Conservation (phyloP, 2,888 invertebrate species). For the Torymus auratus region DNA sequence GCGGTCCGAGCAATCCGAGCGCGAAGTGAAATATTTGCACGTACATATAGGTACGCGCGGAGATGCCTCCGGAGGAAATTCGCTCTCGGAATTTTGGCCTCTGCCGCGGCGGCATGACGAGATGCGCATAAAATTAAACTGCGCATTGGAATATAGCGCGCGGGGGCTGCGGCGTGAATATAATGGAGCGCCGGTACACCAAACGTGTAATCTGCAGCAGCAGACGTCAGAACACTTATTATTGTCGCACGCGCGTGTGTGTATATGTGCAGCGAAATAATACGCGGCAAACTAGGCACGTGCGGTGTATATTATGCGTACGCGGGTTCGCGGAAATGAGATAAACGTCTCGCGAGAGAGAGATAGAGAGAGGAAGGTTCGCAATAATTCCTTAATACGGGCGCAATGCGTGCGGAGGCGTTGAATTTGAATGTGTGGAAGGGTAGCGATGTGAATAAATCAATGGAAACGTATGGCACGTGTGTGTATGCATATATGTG, state of each 20-base stretch:
- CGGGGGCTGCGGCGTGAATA: too few relatives aligned
- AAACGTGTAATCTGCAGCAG: constrained; percentile 41
- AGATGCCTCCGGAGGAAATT: not conserved
- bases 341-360: too few relatives aligned
- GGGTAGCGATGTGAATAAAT: too few relatives aligned
- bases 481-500: too few relatives aligned
- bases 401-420: too few relatives aligned
- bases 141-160: constrained; percentile 26
- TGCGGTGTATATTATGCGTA: too few relatives aligned
- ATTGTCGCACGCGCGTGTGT: constrained; percentile 14
- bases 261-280: not conserved
- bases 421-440: too few relatives aligned
- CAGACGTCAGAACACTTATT: constrained; percentile 26
- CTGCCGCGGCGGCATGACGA: constrained; percentile 3
- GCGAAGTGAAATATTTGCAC: constrained; percentile 46
- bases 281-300: not conserved
- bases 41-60: too few relatives aligned
- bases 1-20: not conserved
- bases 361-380: too few relatives aligned
- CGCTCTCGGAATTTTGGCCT: not conserved
- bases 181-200: not conserved
- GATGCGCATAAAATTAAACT: constrained; percentile 53
- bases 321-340: too few relatives aligned
- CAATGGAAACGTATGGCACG: too few relatives aligned
- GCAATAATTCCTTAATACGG: too few relatives aligned